Base-by-base conservation (phyloP, 2,797 vertebrate species). In the Melanotaenia parkinsoni region DNA sequence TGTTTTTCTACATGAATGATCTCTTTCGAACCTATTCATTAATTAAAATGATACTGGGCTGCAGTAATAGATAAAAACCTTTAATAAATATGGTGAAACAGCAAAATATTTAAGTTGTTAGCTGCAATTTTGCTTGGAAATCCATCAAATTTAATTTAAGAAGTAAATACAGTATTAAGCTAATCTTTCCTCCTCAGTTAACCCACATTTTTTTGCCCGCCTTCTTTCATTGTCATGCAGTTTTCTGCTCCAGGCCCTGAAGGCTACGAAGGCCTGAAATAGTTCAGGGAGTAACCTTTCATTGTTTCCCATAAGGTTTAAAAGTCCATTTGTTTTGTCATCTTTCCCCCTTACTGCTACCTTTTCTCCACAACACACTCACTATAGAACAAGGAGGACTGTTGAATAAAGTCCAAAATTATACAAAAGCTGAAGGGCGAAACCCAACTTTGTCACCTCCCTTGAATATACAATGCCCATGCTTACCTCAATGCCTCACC, bases 401-500 rank as follows among this genome's bases (percentile, higher is more conserved):
- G 85, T 58, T 85, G 84, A 81, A 83, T 92, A 91, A 91, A 91
- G 86, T 67, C 83, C 53, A 40, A 64, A 70, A 77, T 70, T 64
- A 76, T 35, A 89, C 85, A 91, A 91, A 91, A 83, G 87, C 83
- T 62, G 33, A 73, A 75, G 72, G 85, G 72, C 89, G 90, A 79
- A 90, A 87, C 87, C 91, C 86, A 74, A 83, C 82, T 81, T 78
- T 85, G 91, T 79, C 83, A 74, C 90, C 88, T 79, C 92, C 92
- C 89, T 82, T 83, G 68, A 68, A 73, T 72, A 90, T 74, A 94
- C 93, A 95, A 94, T 93, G 89, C 86, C 81, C 73, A 74, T 50
- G 61, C 86, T 82, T 87, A 88, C 86, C 89, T 93, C 68, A 71
- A 47, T 74, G 63, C 77, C 51, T 79, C 66, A 75, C 77, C 88